phyloP scores from a whole-genome alignment of 2,113 vertebrate species.

The Catagonus wagneri region DNA sequence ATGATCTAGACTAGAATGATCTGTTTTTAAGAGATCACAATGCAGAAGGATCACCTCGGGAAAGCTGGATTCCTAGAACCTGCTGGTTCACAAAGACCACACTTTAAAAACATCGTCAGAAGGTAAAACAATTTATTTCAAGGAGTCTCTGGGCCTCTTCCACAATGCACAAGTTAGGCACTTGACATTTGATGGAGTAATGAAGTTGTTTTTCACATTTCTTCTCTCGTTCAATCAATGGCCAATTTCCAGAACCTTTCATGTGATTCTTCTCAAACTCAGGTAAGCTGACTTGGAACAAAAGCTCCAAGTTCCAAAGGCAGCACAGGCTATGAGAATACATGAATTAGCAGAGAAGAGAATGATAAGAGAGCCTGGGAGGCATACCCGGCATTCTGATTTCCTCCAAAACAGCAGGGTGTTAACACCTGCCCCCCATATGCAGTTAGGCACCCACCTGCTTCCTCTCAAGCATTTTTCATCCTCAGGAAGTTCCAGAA shows the following conservation, averaged over 20 bases:
- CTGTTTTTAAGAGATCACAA: not conserved
- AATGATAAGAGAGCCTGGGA: not conserved
- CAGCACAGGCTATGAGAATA: not conserved
- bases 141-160: not conserved
- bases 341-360: not conserved
- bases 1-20: too few relatives aligned
- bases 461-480: not conserved
- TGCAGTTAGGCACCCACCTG: rapidly evolving
- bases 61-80: not conserved
- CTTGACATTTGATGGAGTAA: not conserved
- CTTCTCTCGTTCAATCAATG: slow-evolving; percentile 13
- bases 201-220: slow-evolving; percentile 30
- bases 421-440: rapidly evolving
- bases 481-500: not conserved
- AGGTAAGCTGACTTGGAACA: not conserved
- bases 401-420: not conserved
- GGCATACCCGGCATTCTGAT: rapidly evolving
- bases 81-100: not conserved
- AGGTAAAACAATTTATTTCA: slow-evolving; percentile 24
- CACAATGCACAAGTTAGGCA: not conserved
- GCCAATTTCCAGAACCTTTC: slow-evolving; percentile 46
- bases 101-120: not conserved
- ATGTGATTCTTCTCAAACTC: not conserved
- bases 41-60: not conserved
- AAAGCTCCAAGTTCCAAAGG: not conserved